These are phyloP conservation scores for Allacma fusca DNA, from an alignment of 2,888 invertebrate species.

Conservation along the genomic window DNA sequence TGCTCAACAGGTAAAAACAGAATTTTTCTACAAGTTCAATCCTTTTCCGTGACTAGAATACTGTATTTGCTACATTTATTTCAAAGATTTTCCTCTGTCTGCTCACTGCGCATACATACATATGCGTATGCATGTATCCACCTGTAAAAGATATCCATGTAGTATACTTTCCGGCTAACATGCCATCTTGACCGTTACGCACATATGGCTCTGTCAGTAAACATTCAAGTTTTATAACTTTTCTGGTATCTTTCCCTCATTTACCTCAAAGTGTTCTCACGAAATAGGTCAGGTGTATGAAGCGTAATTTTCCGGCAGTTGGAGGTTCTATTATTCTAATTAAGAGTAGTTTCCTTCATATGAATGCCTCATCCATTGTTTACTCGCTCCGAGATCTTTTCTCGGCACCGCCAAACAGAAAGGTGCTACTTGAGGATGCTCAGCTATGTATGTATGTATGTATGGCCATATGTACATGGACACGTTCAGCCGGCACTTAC, in stretches of 20 bases:
- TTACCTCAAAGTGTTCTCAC: constrained; percentile 2
- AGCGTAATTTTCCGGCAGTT: constrained; percentile 8
- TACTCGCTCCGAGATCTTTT: background rate
- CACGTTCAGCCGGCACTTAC: too few relatives aligned
- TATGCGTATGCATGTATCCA: background rate
- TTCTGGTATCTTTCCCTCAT: background rate
- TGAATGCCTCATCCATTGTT: background rate
- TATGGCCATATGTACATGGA: too few relatives aligned
- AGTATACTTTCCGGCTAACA: too few relatives aligned
- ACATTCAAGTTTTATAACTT: background rate
- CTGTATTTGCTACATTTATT: background rate
- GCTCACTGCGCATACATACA: background rate
- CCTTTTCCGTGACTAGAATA: background rate
- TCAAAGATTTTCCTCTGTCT: constrained; percentile 7
- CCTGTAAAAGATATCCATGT: too few relatives aligned
- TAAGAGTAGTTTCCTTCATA: background rate
- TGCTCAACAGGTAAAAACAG: constrained; percentile 77
- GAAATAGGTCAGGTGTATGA: constrained; percentile 20
- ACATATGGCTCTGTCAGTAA: background rate
- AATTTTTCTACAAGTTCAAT: background rate
- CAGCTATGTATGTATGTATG: too few relatives aligned
- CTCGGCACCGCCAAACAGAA: too few relatives aligned
- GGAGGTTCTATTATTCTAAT: background rate
- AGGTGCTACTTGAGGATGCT: too few relatives aligned
- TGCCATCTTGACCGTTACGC: background rate